Evolutionary conservation across 2,888 invertebrate genomes (phyloP).

Genomic region (Spisula subtruncata): DNA sequence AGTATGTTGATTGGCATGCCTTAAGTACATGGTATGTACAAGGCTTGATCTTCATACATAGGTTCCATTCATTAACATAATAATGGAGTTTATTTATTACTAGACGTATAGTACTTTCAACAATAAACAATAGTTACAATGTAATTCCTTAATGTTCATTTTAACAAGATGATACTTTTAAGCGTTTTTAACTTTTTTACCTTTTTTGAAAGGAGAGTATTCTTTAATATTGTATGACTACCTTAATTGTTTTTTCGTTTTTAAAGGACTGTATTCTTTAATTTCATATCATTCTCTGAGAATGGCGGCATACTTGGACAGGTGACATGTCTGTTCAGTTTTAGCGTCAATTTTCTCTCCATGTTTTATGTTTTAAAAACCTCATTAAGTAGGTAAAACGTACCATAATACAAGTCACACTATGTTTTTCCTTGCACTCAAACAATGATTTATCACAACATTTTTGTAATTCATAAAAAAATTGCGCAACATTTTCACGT

Average conservation of each 20-base stretch:
- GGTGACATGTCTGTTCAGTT: constrained; percentile 25
- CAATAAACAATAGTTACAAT: constrained; percentile 17
- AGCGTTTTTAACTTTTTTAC: too few species aligned
- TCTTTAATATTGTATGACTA: constrained; percentile 4
- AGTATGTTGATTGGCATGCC: not conserved
- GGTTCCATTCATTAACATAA: not conserved
- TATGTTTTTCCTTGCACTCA: constrained; percentile 15
- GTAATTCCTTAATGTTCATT: not conserved
- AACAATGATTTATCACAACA: constrained; percentile 13
- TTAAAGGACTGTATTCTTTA: constrained; percentile 20
- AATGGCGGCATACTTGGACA: constrained; percentile 14
- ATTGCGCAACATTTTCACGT: constrained; percentile 11
- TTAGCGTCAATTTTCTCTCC: constrained; percentile 28
- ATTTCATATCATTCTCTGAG: not conserved
- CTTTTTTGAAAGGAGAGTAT: not conserved
- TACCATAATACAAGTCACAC: constrained; percentile 3
- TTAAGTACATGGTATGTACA: not conserved
- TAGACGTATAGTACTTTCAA: not conserved
- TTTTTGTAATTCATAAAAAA: not conserved
- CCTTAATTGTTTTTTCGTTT: not conserved
- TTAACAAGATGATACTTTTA: not conserved
- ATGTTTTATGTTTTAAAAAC: constrained; percentile 26
- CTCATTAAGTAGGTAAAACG: constrained; percentile 16
- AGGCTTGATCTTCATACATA: not conserved
- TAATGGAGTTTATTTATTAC: not conserved